Percentiles rank a stretch among this genome's conserved stretches.
These are phyloP conservation scores for Sicus ferrugineus DNA, from an alignment of 2,888 invertebrate genomes.

Conservation along the genomic window DNA sequence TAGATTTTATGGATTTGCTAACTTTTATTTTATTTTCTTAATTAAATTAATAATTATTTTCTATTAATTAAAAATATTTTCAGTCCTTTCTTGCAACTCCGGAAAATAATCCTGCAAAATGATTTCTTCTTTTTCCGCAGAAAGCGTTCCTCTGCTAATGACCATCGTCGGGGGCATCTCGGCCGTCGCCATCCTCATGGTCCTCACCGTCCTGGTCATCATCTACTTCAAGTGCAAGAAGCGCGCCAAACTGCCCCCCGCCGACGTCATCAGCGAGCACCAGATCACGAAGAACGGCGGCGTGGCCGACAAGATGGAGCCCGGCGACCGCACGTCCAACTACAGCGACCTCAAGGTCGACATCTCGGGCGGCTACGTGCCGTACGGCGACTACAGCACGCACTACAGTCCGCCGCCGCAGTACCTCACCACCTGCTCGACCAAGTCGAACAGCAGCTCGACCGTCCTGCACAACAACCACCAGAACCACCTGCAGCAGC, in stretches of 20 bases:
- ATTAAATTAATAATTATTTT: not conserved
- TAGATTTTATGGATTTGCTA: slow-evolving; percentile 2
- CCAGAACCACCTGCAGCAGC: slow-evolving; percentile 58
- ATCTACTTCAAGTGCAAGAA: slow-evolving; percentile 74
- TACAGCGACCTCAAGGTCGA: slow-evolving; percentile 92
- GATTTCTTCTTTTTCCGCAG: slow-evolving; percentile 67
- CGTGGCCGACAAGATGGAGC: slow-evolving; percentile 56
- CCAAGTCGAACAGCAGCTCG: slow-evolving; percentile 60
- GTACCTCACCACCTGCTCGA: slow-evolving; percentile 62
- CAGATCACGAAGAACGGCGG: slow-evolving; percentile 64
- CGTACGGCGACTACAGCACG: slow-evolving; percentile 86
- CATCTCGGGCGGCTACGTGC: slow-evolving; percentile 74
- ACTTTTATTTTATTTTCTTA: not conserved
- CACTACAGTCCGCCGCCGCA: slow-evolving; percentile 85
- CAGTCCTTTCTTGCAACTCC: too few species aligned
- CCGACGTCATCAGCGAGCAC: slow-evolving; percentile 64
- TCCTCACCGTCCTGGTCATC: slow-evolving; percentile 81
- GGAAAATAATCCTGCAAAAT: not conserved
- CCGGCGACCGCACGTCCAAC: slow-evolving; percentile 87
- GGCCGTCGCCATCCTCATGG: slow-evolving; percentile 83
- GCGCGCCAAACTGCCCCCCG: slow-evolving; percentile 61
- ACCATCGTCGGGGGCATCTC: slow-evolving; percentile 83
- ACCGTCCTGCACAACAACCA: slow-evolving; percentile 59
- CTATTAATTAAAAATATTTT: not conserved
- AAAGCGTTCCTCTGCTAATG: slow-evolving; percentile 79